Evolutionary conservation across 2,888 invertebrate species (phyloP).

Genomic region (Autographa pulchrina): DNA sequence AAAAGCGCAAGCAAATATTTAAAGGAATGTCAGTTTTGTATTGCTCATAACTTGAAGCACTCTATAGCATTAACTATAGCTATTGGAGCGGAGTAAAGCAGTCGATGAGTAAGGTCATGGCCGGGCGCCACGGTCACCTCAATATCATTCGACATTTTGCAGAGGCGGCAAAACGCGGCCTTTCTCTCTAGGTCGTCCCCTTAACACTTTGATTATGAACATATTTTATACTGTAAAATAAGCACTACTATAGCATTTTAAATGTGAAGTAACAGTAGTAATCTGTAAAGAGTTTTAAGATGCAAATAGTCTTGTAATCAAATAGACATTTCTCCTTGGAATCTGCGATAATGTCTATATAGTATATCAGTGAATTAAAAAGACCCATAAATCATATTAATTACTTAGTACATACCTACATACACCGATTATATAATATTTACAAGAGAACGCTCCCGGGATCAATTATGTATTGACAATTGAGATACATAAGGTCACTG

Average conservation of each 20-base stretch:
- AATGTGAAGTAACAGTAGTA: no score
- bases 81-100: neutral
- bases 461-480: conserved; percentile 1
- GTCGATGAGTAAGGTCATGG: neutral
- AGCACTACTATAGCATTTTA: neutral
- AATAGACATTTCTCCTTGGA: no score
- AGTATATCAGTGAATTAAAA: no score
- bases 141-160: conserved; percentile 4
- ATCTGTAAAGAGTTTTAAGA: no score
- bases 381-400: no score
- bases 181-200: neutral
- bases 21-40: neutral
- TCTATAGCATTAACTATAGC: neutral
- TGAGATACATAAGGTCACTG: conserved; percentile 9
- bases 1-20: neutral
- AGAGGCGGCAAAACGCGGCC: neutral
- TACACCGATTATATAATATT: no score
- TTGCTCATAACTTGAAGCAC: neutral
- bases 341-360: no score
- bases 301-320: no score
- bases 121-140: neutral
- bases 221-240: no score
- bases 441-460: neutral
- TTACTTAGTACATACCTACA: no score
- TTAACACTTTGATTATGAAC: neutral